Evolutionary conservation across 2,113 vertebrate genomes (phyloP).

Genomic region (Ceyx melanurus): DNA sequence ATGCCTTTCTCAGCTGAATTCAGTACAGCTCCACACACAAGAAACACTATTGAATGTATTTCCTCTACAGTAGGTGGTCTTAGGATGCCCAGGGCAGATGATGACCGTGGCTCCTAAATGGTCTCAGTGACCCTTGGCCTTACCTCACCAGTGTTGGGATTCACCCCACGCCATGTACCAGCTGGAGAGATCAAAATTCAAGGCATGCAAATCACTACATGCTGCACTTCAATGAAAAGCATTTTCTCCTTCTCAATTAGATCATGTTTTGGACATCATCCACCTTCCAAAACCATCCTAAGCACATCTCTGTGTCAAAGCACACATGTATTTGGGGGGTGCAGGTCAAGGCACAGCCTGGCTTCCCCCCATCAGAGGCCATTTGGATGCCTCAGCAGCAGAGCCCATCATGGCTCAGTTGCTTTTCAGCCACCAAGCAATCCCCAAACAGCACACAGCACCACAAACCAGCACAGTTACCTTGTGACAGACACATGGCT

Average conservation of each 20-base stretch:
- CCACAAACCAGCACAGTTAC: slow-evolving; percentile 79
- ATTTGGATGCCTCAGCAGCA: background rate
- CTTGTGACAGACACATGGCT: slow-evolving; percentile 64
- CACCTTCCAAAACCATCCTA: background rate
- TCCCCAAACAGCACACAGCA: slow-evolving; percentile 61
- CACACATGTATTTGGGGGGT: no score
- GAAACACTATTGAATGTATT: background rate
- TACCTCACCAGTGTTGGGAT: fast-evolving
- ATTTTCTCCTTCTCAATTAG: background rate
- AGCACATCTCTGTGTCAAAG: background rate
- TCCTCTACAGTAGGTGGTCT: fast-evolving
- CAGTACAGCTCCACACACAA: background rate
- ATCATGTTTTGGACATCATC: background rate
- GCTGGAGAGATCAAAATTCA: background rate
- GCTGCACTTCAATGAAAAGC: background rate
- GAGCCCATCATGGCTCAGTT: background rate
- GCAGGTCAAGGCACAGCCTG: background rate
- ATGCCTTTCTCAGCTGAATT: background rate
- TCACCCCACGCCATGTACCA: background rate
- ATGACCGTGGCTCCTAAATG: fast-evolving
- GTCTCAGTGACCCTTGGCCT: background rate
- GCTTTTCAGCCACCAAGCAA: background rate
- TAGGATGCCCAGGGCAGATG: background rate
- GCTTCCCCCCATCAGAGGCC: background rate
- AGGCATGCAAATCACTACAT: background rate